Evolutionary conservation across 92 coral and sea anemone species (phyloP).

Genomic region (Phenganax marumi): DNA sequence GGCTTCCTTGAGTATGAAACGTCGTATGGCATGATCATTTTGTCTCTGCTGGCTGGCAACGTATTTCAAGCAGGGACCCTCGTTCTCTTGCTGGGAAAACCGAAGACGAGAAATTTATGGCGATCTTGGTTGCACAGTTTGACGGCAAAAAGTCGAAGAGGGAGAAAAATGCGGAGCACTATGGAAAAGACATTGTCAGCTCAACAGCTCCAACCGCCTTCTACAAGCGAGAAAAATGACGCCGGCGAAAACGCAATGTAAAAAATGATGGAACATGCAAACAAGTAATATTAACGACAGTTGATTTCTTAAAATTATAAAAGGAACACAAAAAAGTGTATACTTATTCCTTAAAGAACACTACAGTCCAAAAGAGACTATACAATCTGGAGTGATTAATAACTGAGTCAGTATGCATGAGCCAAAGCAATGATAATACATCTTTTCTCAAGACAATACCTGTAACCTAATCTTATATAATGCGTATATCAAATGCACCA

Average conservation of each 20-base stretch:
- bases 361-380: no score
- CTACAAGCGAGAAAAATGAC: not conserved
- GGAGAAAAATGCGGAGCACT: not conserved
- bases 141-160: not conserved
- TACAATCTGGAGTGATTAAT: no score
- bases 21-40: not conserved
- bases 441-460: no score
- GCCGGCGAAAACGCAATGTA: not conserved
- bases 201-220: not conserved
- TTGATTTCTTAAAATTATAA: not conserved
- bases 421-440: no score
- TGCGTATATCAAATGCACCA: no score
- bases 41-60: slow-evolving; percentile 17
- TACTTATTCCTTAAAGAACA: no score
- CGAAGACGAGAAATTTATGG: slow-evolving; percentile 25
- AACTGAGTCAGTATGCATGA: no score
- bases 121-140: slow-evolving; percentile 8
- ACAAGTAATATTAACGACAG: not conserved
- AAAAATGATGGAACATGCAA: not conserved
- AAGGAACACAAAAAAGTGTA: no score
- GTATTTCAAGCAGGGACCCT: slow-evolving; percentile 30
- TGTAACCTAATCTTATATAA: no score
- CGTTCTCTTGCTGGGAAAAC: slow-evolving; percentile 20
- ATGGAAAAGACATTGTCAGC: not conserved
- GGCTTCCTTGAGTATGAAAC: slow-evolving; percentile 24